Base-by-base conservation (phyloP, 1,140 invertebrate species). In the Pogonognathellus flavescens region DNA sequence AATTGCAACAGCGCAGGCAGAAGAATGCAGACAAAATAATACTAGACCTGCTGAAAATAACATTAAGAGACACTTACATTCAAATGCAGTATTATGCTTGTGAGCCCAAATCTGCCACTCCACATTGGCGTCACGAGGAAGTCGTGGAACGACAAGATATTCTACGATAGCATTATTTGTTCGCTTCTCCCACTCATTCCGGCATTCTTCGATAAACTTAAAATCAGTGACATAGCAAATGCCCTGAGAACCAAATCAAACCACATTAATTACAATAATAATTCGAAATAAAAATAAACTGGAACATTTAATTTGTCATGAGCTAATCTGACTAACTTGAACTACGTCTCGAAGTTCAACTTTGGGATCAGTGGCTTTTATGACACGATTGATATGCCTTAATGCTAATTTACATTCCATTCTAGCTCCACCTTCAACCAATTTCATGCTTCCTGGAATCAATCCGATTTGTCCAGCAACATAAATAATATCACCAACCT, bases 41-140 rank as follows among this genome's bases (percentile, higher is more conserved):
- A 7, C 11, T 20, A 20, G 57, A 59, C 18, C 8, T 14, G 18
- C n/a, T n/a, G n/a, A n/a, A n/a, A n/a, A n/a, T n/a, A n/a, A n/a
- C n/a, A n/a, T 0, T 13, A 31, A 81, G 14, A 13, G 8, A 85
- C 80, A 93, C 93, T 93, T 92, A 96, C 95, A 96, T 90, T 96
- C 95, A 90, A 96, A 96, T 88, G 94, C 93, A 91, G 94, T 94
- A 91, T 96, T 97, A 90, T 96, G 94, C 72, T 94, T 93, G 91
- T 97, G 95, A 41, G 95, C 95, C 95, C 95, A 96, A 84, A 97
- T 95, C 90, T 97, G 96, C 96, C 96, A 98, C 91, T 98, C 96
- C 5, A 98, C 94, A 16, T 94, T 91, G n/a, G 96, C 96, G 89
- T 92, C 92, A 49, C 94, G 93, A 0, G 97, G 97, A 88, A 98